These are phyloP conservation scores for Drosophila tristis DNA, from an alignment of 1,140 invertebrate genomes.

Conservation along the genomic window DNA sequence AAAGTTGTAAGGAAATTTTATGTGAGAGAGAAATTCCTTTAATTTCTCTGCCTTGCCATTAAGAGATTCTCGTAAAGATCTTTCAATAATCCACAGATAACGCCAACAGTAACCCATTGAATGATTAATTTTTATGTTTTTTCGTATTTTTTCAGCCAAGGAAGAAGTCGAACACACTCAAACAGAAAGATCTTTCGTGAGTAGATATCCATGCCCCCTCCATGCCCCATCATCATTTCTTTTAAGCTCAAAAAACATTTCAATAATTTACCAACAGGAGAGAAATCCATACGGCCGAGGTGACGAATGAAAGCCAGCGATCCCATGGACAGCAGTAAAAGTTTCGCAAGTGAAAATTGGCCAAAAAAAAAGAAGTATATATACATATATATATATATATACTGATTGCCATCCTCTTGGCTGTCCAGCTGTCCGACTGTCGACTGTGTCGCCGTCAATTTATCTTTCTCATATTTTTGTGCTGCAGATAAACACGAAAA, in stretches of 20 bases:
- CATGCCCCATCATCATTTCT: conserved; percentile 12
- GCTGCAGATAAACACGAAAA: conserved; percentile 78
- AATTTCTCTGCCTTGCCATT: background rate
- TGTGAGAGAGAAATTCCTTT: too few relatives aligned
- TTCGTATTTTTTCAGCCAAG: conserved; percentile 3
- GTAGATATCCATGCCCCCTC: background rate
- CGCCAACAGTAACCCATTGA: background rate
- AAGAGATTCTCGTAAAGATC: background rate
- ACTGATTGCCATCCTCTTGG: conserved; percentile 61
- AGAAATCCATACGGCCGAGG: conserved; percentile 56
- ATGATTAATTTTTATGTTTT: background rate
- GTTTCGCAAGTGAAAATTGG: conserved; percentile 69
- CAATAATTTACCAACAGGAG: conserved; percentile 47
- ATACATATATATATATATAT: too few relatives aligned
- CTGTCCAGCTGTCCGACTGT: conserved; percentile 7
- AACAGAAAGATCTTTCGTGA: background rate
- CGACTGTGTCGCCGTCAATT: conserved; percentile 54
- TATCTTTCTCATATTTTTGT: conserved; percentile 82
- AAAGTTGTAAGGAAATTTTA: background rate
- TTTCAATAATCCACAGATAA: background rate
- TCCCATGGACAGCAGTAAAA: conserved; percentile 67
- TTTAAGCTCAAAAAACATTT: conserved; percentile 29
- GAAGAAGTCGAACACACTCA: background rate
- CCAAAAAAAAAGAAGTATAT: conserved; percentile 11
- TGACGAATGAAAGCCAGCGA: conserved; percentile 73